Base-by-base conservation (phyloP, 2,113 vertebrate species). In the Brachypodius melanocephalos region DNA sequence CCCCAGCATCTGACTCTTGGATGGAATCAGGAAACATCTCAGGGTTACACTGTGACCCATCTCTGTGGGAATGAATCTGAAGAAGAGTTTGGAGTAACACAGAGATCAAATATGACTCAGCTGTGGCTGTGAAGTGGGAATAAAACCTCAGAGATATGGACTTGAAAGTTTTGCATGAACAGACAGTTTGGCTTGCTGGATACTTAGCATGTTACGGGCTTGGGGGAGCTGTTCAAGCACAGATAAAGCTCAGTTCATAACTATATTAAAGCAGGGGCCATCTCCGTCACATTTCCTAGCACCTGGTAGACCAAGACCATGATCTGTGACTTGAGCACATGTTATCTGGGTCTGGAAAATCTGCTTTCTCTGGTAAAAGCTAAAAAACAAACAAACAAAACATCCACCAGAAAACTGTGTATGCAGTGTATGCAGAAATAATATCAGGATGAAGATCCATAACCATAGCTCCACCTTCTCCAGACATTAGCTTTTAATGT, bases 271-370 rank as follows among this genome's bases (percentile, higher is more conserved):
- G 38, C 49, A 69, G 26, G 7, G 21, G 9, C 18, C 21, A 16
- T 73, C 46, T 90, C n/a, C 0, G 0, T 82, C 22, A 12, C 0
- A 0, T 85, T 90, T 85, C 32, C 10, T 36, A 38, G 38, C 42
- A 79, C 14, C 31, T 61, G 9, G 10, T 21, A 40, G 28, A 48
- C 12, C 3, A 51, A 72, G 34, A 51, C 21, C 14, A 8, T 46
- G 43, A 32, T 67, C 46, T 0, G 0, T 45, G 29, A 34, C 36
- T 79, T 45, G 13, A 63, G 25, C 13, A 57, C 14, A 1, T 36
- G 9, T 58, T 69, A 18, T 2, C 43, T 71, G 6, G 7, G 17
- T 43, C 49, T 88, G 29, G 42, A 74, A 89, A 81, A 85, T 46
- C 25, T 59, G 17, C 12, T 74, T 84, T 66, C 20, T 58, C 20